Conservation (phyloP, 2,113 vertebrate species). For the Galemys pyrenaicus region DNA sequence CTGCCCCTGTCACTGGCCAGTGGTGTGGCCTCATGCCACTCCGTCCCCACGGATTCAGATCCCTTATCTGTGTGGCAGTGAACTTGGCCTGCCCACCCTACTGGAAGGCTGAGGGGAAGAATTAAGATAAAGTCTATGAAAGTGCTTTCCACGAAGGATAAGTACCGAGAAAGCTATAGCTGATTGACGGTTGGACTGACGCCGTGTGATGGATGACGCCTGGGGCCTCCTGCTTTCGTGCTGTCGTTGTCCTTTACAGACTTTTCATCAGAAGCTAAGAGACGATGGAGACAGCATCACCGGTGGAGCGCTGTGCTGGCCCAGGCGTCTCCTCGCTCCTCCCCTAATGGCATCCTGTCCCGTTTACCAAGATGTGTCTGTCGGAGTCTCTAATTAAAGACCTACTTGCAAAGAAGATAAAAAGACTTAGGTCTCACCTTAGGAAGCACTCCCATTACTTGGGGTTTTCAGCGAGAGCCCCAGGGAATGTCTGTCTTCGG, state of each 20-base stretch:
- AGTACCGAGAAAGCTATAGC: neutral
- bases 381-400: slow-evolving; percentile 64
- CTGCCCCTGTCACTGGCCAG: neutral
- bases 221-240: neutral
- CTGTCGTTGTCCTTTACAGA: neutral
- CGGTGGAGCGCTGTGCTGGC: neutral
- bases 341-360: slow-evolving; percentile 35
- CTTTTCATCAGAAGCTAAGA: slow-evolving; percentile 23
- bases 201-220: neutral
- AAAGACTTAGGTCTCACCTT: slow-evolving; percentile 57
- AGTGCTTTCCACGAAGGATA: neutral
- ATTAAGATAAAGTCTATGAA: neutral
- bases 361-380: slow-evolving; percentile 32
- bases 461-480: slow-evolving; percentile 20
- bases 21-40: neutral
- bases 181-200: neutral
- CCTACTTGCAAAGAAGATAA: slow-evolving; percentile 61
- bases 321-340: neutral
- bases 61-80: neutral
- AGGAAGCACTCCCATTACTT: slow-evolving; percentile 33
- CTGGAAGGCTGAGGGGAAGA: neutral
- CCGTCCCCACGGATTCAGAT: neutral
- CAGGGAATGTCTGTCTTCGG: slow-evolving; percentile 45
- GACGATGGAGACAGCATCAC: slow-evolving; percentile 19
- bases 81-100: neutral